A percentile compares a stretch with the other conserved stretches of the same genome.
Evolutionary conservation across 2,888 invertebrate species (phyloP).

Genomic region (Leptura quadrifasciata): DNA sequence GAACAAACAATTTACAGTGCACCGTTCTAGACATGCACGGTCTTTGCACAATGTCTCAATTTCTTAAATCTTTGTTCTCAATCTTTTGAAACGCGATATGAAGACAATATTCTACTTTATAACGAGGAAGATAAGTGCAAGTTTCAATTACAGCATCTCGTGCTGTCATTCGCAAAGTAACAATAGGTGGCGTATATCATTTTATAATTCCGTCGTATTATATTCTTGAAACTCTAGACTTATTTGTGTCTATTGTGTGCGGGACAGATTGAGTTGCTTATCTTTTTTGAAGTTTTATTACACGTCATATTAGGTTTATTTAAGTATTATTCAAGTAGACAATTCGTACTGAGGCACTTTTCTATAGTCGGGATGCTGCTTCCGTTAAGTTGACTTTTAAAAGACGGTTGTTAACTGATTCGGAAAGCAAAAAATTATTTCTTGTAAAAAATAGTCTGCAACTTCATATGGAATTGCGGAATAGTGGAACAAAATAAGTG

Average conservation of each 20-base stretch:
- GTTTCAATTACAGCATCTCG: slow-evolving; percentile 13
- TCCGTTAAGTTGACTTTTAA: no score
- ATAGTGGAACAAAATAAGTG: no score
- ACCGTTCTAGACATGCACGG: background rate
- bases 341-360: no score
- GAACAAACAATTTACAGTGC: no score
- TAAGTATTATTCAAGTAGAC: background rate
- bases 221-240: background rate
- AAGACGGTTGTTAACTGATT: no score
- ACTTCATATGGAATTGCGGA: no score
- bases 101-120: slow-evolving; percentile 17
- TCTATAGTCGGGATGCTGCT: no score
- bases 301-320: background rate
- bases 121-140: background rate
- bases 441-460: no score
- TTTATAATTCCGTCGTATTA: background rate
- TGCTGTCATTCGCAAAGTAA: background rate
- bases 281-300: slow-evolving; percentile 1
- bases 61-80: slow-evolving; percentile 5
- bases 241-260: slow-evolving; percentile 10
- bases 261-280: slow-evolving; percentile 17
- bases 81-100: slow-evolving; percentile 6
- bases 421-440: no score
- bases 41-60: background rate
- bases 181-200: slow-evolving; percentile 17